Conservation (phyloP, 2,888 invertebrate species). For the Linnaemya tessellans region DNA sequence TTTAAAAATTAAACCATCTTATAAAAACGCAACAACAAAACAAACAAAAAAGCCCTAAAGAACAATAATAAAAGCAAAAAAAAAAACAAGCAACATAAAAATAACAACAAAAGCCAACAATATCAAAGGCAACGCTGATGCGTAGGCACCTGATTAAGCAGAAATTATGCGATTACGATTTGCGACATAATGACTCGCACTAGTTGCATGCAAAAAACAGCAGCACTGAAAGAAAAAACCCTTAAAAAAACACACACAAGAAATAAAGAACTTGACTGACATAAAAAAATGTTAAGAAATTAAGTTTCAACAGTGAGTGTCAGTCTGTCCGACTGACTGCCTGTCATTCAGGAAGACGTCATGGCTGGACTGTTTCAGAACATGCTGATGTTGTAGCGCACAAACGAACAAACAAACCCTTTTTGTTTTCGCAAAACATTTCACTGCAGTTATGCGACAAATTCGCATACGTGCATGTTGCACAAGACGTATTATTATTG, state of each 20-base stretch:
- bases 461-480: slow-evolving; percentile 44
- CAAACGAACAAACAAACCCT: background rate
- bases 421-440: background rate
- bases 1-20: background rate
- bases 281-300: slow-evolving; percentile 46
- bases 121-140: slow-evolving; percentile 72
- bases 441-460: slow-evolving; percentile 44
- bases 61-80: slow-evolving; percentile 10
- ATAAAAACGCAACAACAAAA: background rate
- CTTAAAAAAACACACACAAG: background rate
- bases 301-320: slow-evolving; percentile 34
- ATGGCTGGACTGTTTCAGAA: background rate
- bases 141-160: slow-evolving; percentile 79
- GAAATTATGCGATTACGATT: slow-evolving; percentile 78
- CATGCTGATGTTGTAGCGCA: background rate
- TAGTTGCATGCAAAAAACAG: slow-evolving; percentile 39
- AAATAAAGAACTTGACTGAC: slow-evolving; percentile 27
- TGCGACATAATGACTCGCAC: slow-evolving; percentile 65
- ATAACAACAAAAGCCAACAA: slow-evolving; percentile 26
- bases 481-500: slow-evolving; percentile 49
- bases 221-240: background rate
- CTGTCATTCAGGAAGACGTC: slow-evolving; percentile 24
- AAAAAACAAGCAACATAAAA: background rate
- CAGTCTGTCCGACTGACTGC: slow-evolving; percentile 41
- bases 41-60: background rate